These are phyloP conservation scores for Macrosoma leucophasiata DNA, from an alignment of 2,888 invertebrate genomes.

Conservation along the genomic window DNA sequence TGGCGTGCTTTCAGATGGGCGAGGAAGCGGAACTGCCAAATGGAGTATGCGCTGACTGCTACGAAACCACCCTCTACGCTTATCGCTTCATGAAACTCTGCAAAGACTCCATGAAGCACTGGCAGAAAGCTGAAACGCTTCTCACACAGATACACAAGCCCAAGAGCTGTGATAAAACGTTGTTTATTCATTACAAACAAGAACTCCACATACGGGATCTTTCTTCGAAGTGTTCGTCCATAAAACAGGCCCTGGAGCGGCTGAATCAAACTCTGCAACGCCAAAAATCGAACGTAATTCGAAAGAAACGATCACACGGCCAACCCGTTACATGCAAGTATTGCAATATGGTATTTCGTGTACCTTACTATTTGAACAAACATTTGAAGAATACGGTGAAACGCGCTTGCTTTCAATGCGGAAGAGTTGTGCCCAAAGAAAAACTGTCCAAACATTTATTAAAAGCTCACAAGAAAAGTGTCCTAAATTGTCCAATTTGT, in stretches of 20 bases:
- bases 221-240: conserved; percentile 20
- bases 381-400: conserved; percentile 45
- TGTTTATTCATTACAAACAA: conserved; percentile 37
- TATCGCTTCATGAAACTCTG: conserved; percentile 42
- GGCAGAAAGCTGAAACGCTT: conserved; percentile 35
- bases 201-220: conserved; percentile 23
- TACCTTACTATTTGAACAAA: conserved; percentile 36
- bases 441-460: conserved; percentile 40
- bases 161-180: conserved; percentile 34
- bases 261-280: conserved; percentile 25
- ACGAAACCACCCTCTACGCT: conserved; percentile 38
- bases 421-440: conserved; percentile 34
- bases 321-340: conserved; percentile 34
- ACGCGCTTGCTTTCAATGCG: conserved; percentile 43
- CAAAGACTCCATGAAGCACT: conserved; percentile 38
- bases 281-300: conserved; percentile 6
- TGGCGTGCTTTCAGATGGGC: conserved; percentile 62
- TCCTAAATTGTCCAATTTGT: conserved; percentile 38
- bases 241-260: conserved; percentile 29
- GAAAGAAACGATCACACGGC: conserved; percentile 4
- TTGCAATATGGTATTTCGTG: conserved; percentile 41
- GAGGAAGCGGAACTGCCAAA: conserved; percentile 44
- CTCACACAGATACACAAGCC: conserved; percentile 31
- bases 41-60: conserved; percentile 48
- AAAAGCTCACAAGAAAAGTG: conserved; percentile 29